These are phyloP conservation scores for Lordiphosa andalusiaca DNA, from an alignment of 2,888 invertebrate species.

Conservation along the genomic window DNA sequence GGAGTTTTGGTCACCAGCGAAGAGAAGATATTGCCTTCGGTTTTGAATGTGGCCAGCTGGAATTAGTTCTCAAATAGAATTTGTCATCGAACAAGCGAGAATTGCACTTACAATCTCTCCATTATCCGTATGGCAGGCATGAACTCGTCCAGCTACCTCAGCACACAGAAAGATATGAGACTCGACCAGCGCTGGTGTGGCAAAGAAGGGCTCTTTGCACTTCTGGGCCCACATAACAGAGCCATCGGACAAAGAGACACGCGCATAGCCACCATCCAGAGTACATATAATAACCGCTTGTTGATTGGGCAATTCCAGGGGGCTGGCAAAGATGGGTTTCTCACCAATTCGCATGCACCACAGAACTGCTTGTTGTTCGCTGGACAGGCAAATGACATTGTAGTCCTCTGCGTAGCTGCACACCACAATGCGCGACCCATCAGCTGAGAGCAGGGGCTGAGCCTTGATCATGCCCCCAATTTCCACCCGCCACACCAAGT, in stretches of 20 bases:
- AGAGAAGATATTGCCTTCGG: constrained; percentile 87
- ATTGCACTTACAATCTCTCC: constrained; percentile 55
- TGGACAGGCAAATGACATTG: constrained; percentile 73
- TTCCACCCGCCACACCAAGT: constrained; percentile 83
- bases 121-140: constrained; percentile 54
- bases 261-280: constrained; percentile 82
- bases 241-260: constrained; percentile 81
- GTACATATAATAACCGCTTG: constrained; percentile 81
- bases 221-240: constrained; percentile 81
- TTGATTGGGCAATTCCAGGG: constrained; percentile 69
- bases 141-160: constrained; percentile 81
- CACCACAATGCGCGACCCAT: constrained; percentile 84
- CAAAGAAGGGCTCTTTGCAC: constrained; percentile 83
- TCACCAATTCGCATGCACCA: constrained; percentile 76
- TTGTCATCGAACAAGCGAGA: too few species aligned
- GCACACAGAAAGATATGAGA: constrained; percentile 67
- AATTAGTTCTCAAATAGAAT: background rate
- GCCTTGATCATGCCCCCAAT: constrained; percentile 80
- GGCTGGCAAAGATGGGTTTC: constrained; percentile 82
- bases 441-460: constrained; percentile 82
- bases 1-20: constrained; percentile 82
- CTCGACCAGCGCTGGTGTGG: constrained; percentile 81
- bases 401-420: constrained; percentile 81
- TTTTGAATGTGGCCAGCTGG: constrained; percentile 84
- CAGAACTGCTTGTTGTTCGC: constrained; percentile 51